phyloP scores from a whole-genome alignment of 2,888 invertebrate species.

The Liodrosophila aerea region DNA sequence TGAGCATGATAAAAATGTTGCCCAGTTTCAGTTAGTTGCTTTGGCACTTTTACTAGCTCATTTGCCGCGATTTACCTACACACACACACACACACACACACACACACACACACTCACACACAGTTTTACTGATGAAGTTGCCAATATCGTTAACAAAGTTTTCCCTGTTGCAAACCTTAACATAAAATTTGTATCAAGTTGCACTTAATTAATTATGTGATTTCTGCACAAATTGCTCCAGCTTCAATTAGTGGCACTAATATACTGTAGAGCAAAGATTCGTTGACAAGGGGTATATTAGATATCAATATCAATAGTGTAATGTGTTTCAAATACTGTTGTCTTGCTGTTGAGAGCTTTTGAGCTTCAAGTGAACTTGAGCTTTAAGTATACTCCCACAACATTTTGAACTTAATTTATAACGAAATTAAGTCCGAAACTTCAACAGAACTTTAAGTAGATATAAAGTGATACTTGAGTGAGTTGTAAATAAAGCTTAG shows the following conservation, averaged over 20 bases:
- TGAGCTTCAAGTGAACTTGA: too few relatives aligned
- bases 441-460: too few relatives aligned
- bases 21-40: constrained; percentile 33
- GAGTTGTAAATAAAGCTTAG: too few relatives aligned
- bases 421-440: too few relatives aligned
- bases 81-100: constrained; percentile 23
- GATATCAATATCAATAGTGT: too few relatives aligned
- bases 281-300: not conserved
- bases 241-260: not conserved
- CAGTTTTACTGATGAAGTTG: constrained; percentile 38
- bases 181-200: constrained; percentile 3
- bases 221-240: constrained; percentile 9
- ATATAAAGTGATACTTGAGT: too few relatives aligned
- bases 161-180: constrained; percentile 5
- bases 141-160: constrained; percentile 40
- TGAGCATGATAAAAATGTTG: constrained; percentile 71
- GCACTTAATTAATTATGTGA: constrained; percentile 33
- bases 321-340: too few relatives aligned
- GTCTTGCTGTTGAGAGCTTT: too few relatives aligned
- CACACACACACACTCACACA: constrained; percentile 3
- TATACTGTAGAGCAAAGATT: not conserved
- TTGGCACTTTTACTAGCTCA: constrained; percentile 59
- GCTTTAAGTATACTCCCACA: too few relatives aligned
- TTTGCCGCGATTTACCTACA: constrained; percentile 63
- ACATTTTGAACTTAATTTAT: too few relatives aligned